These are phyloP conservation scores for Chymomyza costata DNA, from an alignment of 1,140 invertebrate species.

Conservation along the genomic window DNA sequence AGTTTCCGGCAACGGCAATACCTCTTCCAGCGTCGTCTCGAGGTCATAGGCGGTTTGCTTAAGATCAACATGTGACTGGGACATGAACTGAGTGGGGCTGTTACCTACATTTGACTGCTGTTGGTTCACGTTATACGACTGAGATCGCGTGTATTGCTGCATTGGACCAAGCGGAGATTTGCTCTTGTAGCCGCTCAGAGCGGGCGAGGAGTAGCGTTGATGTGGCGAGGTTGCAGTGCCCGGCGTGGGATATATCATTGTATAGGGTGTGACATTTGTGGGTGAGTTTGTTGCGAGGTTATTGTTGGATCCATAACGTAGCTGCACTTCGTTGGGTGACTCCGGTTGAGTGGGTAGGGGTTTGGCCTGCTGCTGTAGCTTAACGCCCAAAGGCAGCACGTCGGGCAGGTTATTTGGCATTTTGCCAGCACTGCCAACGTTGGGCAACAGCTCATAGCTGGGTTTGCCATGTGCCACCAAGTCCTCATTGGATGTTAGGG, in stretches of 20 bases:
- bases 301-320: conserved; percentile 71
- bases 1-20: conserved; percentile 21
- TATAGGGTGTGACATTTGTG: conserved; percentile 42
- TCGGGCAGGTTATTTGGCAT: conserved; percentile 76
- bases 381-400: conserved; percentile 77
- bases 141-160: conserved; percentile 58
- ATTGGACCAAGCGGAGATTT: conserved; percentile 32
- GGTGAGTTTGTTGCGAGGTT: conserved; percentile 55
- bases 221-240: conserved; percentile 23
- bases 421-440: conserved; percentile 36
- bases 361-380: conserved; percentile 66
- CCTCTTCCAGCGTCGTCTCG: conserved; percentile 67
- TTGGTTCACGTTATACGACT: conserved; percentile 62
- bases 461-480: conserved; percentile 72
- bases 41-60: conserved; percentile 65
- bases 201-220: conserved; percentile 61
- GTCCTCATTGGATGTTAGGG: conserved; percentile 82
- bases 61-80: conserved; percentile 73
- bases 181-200: conserved; percentile 36
- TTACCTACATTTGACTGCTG: conserved; percentile 6
- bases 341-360: conserved; percentile 33
- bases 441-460: conserved; percentile 41
- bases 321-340: conserved; percentile 39
- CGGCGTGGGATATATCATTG: conserved; percentile 36
- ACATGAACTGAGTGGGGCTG: conserved; percentile 53